These are phyloP conservation scores for Cantharis flavilabris DNA, from an alignment of 2,888 invertebrate species.

Conservation along the genomic window DNA sequence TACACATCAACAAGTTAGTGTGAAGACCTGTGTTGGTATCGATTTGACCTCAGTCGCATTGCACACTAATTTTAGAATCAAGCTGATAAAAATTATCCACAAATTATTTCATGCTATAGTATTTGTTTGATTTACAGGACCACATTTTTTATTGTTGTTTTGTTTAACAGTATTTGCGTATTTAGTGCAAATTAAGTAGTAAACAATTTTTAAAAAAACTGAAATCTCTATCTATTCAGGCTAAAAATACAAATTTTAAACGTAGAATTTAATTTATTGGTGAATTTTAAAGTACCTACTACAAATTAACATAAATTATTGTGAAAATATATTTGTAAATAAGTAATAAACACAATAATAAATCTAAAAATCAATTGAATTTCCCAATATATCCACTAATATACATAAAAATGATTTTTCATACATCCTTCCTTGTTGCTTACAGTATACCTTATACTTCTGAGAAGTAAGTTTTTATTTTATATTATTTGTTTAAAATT, in stretches of 20 bases:
- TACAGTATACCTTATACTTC: background rate
- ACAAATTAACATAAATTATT: background rate
- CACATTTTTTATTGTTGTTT: background rate
- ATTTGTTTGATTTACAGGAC: background rate
- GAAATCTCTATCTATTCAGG: background rate
- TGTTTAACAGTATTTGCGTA: too few species aligned
- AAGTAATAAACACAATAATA: conserved; percentile 41
- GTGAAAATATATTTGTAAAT: conserved; percentile 37
- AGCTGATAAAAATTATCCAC: background rate
- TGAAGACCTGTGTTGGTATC: background rate
- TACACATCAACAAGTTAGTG: background rate
- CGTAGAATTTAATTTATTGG: background rate
- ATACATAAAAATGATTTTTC: conserved; percentile 43
- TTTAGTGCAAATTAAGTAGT: too few species aligned
- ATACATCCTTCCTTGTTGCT: background rate
- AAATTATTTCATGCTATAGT: background rate
- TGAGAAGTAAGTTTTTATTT: too few species aligned
- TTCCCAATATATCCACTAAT: conserved; percentile 41
- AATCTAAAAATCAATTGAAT: conserved; percentile 45
- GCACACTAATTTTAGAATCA: background rate
- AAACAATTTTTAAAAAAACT: background rate
- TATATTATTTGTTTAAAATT: too few species aligned
- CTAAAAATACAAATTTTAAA: background rate
- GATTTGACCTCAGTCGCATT: background rate
- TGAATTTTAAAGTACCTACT: background rate